Evolutionary conservation across 2,888 invertebrate genomes (phyloP), one percentile per base, ranked within the genome.

Genomic region (Macaria liturata): DNA sequence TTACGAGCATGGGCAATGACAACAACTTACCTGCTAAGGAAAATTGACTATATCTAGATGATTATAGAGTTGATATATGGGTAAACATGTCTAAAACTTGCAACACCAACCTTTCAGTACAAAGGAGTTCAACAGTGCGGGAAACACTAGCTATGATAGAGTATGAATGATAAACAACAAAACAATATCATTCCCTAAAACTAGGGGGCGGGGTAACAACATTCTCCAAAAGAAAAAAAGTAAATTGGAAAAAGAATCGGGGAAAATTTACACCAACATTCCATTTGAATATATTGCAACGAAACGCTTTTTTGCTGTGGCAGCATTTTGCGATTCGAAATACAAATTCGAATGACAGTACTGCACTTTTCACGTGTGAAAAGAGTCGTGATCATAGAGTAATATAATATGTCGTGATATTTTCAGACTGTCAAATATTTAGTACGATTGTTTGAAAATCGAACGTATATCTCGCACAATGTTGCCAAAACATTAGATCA

Each of bases 241-340:
- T 42, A 57, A 65, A 9, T 50, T 46, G 43, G 48, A 76, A 76
- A 78, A 69, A 78, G 81, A 83, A 76, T 71, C 69, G 70, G 74
- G 75, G 70, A 76, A 84, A 90, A 86, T 87, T 83, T 94, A 94
- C 94, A 94, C 94, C 94, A 94, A 94, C 94, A 94, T 94, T 94
- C 94, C 94, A 94, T 94, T 94, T 93, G 93, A 88, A 78, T 83
- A 67, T 74, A 75, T 84, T 81, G 85, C 86, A 84, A 83, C 80
- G 70, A 74, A 79, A 80, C 77, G 75, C 68, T 71, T 75, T 74
- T 75, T 65, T 37, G 86, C 83, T 78, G 65, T 86, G 86, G 88
- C 90, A 91, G 90, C 90, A 90, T 80, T 80, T 53, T 63, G n/a
- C 8, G 3, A 53, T 68, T 70, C 47, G 50, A 69, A 71, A 59